Conservation (phyloP, 2,888 invertebrate species). For the Drosophila cognata region DNA sequence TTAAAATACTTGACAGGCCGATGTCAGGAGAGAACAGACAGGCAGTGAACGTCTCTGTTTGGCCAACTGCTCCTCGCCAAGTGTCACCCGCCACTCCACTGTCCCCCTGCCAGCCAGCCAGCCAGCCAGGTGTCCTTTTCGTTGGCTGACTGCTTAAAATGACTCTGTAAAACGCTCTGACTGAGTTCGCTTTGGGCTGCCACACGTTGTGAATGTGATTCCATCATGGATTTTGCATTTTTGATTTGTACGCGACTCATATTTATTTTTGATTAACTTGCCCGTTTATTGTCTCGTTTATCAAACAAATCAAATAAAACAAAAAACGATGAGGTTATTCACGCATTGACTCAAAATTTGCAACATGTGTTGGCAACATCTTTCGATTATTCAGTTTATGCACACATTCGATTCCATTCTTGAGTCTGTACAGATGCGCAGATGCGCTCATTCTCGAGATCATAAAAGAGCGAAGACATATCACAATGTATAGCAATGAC, state of each 20-base stretch:
- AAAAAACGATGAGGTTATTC: conserved; percentile 26
- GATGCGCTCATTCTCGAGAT: not conserved
- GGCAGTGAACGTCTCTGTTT: conserved; percentile 1
- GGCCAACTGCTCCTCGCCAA: conserved; percentile 7
- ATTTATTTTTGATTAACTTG: conserved; percentile 59
- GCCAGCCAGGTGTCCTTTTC: not conserved
- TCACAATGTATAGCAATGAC: not conserved
- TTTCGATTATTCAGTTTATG: not conserved
- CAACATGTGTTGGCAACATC: not conserved
- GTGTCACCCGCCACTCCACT: not conserved
- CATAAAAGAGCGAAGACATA: not conserved
- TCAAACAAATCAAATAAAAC: not conserved
- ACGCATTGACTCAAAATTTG: conserved; percentile 12
- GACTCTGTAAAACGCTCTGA: not conserved
- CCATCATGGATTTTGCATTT: conserved; percentile 23
- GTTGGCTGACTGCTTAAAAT: not conserved
- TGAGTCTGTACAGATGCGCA: not conserved
- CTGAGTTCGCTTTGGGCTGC: not conserved
- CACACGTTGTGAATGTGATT: conserved; percentile 2
- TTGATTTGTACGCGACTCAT: conserved; percentile 34
- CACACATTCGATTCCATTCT: not conserved
- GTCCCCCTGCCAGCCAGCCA: not conserved
- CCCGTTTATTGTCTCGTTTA: conserved; percentile 44
- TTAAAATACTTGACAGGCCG: conserved; percentile 58
- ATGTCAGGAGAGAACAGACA: not conserved